phyloP scores from a whole-genome alignment of 2,113 vertebrate genomes.

The Picathartes gymnocephalus region DNA sequence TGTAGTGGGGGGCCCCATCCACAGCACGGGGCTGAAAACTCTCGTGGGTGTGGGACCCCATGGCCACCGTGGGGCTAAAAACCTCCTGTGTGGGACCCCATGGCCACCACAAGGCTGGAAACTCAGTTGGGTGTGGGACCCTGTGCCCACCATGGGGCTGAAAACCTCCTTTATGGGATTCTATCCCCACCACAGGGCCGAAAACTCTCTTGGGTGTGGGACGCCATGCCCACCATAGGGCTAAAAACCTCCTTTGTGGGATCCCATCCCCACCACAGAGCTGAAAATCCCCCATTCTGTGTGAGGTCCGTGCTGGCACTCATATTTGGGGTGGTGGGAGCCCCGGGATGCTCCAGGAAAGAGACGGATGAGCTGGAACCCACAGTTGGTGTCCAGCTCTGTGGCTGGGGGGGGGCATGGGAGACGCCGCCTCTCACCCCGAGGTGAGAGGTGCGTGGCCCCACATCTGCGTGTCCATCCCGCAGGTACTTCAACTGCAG shows the following conservation, averaged over 20 bases:
- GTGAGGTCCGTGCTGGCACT: no score
- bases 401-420: no score
- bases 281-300: no score
- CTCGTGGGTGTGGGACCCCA: no score
- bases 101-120: fast-evolving
- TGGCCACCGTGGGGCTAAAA: fast-evolving
- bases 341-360: fast-evolving
- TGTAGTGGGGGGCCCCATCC: fast-evolving
- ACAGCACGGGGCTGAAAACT: no score
- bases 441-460: fast-evolving
- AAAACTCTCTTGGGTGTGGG: background rate
- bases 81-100: background rate
- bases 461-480: fast-evolving
- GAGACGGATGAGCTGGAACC: background rate
- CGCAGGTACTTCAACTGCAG: slow-evolving; percentile 93
- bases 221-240: fast-evolving
- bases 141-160: fast-evolving
- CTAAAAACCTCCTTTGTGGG: background rate
- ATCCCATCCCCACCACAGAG: background rate
- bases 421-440: background rate
- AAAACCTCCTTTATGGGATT: no score
- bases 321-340: background rate
- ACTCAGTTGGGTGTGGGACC: no score
- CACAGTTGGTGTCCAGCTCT: fast-evolving
- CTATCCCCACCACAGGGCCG: background rate